These are phyloP conservation scores for Psophia crepitans DNA, from an alignment of 2,113 vertebrate species.

Conservation along the genomic window DNA sequence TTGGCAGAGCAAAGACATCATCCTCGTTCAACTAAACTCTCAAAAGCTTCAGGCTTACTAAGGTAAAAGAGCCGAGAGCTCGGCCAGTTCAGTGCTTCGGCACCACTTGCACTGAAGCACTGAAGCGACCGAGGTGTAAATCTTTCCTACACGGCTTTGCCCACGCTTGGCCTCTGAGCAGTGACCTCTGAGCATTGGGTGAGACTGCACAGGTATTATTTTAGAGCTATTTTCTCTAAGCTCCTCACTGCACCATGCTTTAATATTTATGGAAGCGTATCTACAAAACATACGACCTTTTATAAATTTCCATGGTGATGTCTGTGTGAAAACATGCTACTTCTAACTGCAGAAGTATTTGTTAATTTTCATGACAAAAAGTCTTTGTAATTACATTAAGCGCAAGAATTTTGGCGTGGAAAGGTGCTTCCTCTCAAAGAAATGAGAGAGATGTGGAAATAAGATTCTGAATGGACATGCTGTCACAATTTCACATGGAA, in stretches of 20 bases:
- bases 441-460: neutral
- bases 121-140: neutral
- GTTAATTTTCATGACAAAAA: conserved; percentile 28
- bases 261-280: neutral
- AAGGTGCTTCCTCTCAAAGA: neutral
- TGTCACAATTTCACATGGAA: conserved; percentile 25
- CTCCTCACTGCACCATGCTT: neutral
- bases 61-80: neutral
- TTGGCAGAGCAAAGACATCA: neutral
- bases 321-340: neutral
- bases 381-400: neutral
- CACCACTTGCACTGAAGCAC: neutral
- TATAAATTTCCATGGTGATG: neutral
- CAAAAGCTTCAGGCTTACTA: neutral
- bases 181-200: neutral
- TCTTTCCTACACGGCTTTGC: neutral
- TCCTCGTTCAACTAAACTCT: neutral
- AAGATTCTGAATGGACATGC: conserved; percentile 39
- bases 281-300: neutral
- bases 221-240: neutral
- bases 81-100: neutral
- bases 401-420: neutral
- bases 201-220: neutral
- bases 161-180: neutral
- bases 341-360: conserved; percentile 8